Evolutionary conservation across 2,888 invertebrate species (phyloP), one percentile per base, ranked within the genome.

Genomic region (Omphaloscelis lunosa): DNA sequence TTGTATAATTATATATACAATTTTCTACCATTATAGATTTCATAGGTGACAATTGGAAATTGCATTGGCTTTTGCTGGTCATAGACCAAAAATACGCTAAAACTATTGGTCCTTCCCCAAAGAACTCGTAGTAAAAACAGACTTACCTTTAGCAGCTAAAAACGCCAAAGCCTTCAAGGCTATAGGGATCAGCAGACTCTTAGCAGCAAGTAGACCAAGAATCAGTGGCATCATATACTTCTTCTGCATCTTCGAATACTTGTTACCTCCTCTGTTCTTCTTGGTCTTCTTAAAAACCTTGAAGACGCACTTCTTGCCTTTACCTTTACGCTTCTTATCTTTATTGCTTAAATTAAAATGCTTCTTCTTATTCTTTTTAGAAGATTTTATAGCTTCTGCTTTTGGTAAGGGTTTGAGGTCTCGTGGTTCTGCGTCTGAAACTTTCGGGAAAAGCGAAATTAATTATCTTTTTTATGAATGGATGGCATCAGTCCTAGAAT

Each of bases 81-180:
- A 39, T n/a, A 8, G 15, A 15, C 4, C 15, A 15, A 17, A 63
- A n/a, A 41, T 2, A 17, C 9, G n/a, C 9, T n/a, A 41, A 63
- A n/a, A 41, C n/a, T 6, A 23, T 9, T 23, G 70, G 17, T 17
- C 7, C 17, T 29, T 41, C 6, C 6, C 4, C 23, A n/a, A 63
- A 70, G 11, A 4, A 7, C 17, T 23, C 12, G 12, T 20, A 34
- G 5, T 34, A n/a, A 11, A 23, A 48, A 12, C n/a, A 41, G 15
- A 39, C 88, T 89, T 88, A 96, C 96, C 97, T 94, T 96, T 96
- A 80, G 97, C 97, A 39, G 98, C 97, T 69, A 98, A 93, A 61
- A 98, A 97, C 1, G 98, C 97, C 81, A 98, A 92, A 2, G 97
- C 97, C 89, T 98, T 98, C 72, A 98, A 91, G 0, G 98, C 97